Evolutionary conservation across 1,140 invertebrate species (phyloP).

Genomic region (Latrodectus geometricus): DNA sequence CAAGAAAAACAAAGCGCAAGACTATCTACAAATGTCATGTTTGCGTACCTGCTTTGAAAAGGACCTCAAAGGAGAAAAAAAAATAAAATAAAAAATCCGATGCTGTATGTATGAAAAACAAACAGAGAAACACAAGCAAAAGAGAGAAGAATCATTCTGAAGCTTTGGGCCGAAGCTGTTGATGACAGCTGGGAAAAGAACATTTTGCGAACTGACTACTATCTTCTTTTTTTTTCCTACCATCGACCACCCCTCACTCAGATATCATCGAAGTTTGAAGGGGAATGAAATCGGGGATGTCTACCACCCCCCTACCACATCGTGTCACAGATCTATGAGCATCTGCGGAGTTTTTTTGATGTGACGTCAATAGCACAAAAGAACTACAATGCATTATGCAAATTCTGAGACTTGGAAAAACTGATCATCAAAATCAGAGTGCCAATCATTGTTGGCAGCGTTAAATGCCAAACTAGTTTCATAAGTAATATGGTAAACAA

Average conservation of each 20-base stretch:
- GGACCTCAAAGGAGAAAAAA: background rate
- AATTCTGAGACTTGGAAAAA: conserved; percentile 1
- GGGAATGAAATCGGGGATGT: background rate
- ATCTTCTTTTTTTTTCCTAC: conserved; percentile 2
- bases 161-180: conserved; percentile 40
- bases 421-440: background rate
- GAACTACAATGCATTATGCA: conserved; percentile 36
- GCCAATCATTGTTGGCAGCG: background rate
- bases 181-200: conserved; percentile 60
- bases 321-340: conserved; percentile 49
- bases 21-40: conserved; percentile 23
- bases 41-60: conserved; percentile 46
- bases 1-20: conserved; percentile 10
- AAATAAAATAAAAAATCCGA: background rate
- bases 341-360: conserved; percentile 38
- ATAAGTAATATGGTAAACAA: background rate
- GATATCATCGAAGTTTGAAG: conserved; percentile 24
- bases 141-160: conserved; percentile 15
- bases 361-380: conserved; percentile 22
- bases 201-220: conserved; percentile 39
- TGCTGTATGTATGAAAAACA: conserved; percentile 6
- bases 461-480: background rate
- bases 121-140: conserved; percentile 17
- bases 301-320: conserved; percentile 12
- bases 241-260: conserved; percentile 2